Conservation (phyloP, 1,140 invertebrate genomes). For the Drosophila rufa region DNA sequence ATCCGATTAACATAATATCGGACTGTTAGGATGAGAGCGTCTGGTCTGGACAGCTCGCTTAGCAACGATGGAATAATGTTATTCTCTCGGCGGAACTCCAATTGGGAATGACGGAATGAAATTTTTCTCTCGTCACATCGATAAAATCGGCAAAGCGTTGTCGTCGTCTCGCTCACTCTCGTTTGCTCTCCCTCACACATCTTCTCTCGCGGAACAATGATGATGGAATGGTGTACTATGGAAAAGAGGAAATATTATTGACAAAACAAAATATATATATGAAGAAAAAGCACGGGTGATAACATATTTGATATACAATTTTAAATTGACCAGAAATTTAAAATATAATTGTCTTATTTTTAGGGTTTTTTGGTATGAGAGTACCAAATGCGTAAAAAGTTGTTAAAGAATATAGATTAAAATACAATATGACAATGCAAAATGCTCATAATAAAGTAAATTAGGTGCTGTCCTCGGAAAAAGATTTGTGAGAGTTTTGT, state of each 20-base stretch:
- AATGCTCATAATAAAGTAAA: no score
- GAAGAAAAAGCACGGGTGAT: no score
- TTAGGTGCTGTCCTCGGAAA: no score
- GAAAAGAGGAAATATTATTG: background rate
- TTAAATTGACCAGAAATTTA: no score
- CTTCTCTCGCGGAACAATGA: background rate
- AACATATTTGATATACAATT: no score
- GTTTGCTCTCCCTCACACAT: background rate
- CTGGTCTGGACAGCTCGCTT: background rate
- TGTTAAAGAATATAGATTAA: no score
- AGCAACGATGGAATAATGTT: background rate
- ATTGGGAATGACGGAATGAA: constrained; percentile 16
- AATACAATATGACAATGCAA: no score
- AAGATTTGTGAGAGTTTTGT: no score
- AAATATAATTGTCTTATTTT: no score
- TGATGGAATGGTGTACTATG: background rate
- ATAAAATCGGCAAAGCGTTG: constrained; percentile 11
- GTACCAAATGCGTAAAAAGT: no score
- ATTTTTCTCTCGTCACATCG: constrained; percentile 23
- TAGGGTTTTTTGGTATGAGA: no score
- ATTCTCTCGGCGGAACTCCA: constrained; percentile 3
- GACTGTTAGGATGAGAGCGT: background rate
- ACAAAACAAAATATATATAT: no score
- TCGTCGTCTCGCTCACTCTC: constrained; percentile 2
- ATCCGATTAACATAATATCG: constrained; percentile 4